Evolutionary conservation across 2,797 vertebrate genomes (phyloP).

Genomic region (Liparis tanakae): DNA sequence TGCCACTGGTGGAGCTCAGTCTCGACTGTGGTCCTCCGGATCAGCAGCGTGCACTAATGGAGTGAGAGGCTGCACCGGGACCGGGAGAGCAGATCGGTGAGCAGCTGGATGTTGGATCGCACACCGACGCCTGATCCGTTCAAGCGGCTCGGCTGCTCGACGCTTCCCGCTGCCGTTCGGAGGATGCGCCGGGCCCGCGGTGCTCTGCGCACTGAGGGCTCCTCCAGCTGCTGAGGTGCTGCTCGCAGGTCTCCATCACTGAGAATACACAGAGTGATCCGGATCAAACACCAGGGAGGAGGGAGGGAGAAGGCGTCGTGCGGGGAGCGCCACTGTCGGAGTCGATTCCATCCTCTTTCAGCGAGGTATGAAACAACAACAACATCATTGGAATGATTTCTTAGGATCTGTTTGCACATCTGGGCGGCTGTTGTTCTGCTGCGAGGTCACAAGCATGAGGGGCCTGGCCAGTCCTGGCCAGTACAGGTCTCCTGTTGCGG

Average conservation of each 20-base stretch:
- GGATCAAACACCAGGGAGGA: background rate
- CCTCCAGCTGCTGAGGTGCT: slow-evolving; percentile 18
- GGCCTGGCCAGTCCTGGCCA: background rate
- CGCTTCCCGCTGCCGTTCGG: background rate
- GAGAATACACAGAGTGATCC: background rate
- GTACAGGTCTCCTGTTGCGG: slow-evolving; percentile 9
- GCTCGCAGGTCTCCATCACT: background rate
- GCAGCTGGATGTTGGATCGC: slow-evolving; percentile 21
- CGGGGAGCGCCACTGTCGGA: slow-evolving; percentile 9
- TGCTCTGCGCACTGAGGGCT: slow-evolving; percentile 3
- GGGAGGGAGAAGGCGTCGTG: slow-evolving; percentile 10
- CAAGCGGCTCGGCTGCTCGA: background rate
- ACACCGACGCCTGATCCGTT: slow-evolving; percentile 26
- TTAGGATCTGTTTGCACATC: background rate
- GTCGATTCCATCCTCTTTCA: slow-evolving; percentile 23
- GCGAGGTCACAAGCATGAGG: background rate
- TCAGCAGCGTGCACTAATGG: slow-evolving; percentile 13
- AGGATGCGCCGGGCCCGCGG: slow-evolving; percentile 45
- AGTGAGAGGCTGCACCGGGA: slow-evolving; percentile 8
- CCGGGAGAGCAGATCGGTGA: background rate
- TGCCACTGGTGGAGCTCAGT: background rate
- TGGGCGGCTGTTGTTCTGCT: background rate
- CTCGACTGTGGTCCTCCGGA: slow-evolving; percentile 29
- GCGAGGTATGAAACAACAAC: slow-evolving; percentile 39
- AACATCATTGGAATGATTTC: background rate